phyloP scores from a whole-genome alignment of 1,140 invertebrate genomes.

The Neodiprion virginianus region DNA sequence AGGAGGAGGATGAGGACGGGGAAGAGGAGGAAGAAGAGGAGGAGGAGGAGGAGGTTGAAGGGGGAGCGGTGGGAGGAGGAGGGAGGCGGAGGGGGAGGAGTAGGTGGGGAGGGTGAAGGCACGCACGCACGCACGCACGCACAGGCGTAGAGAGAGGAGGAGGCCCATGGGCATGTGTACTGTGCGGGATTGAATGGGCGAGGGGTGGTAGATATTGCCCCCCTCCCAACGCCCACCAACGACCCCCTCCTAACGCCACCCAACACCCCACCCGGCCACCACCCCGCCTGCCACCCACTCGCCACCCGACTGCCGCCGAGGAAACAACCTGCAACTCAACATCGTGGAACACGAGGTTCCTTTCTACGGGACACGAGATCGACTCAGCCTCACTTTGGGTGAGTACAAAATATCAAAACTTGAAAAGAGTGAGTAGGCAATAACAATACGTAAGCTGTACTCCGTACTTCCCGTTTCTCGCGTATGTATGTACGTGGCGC shows the following conservation, averaged over 20 bases:
- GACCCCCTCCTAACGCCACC: conserved; percentile 35
- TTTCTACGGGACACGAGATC: background rate
- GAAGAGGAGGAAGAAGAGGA: conserved; percentile 21
- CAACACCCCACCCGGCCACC: conserved; percentile 51
- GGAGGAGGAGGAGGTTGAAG: conserved; percentile 28
- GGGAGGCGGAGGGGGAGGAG: conserved; percentile 13
- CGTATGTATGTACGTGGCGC: too few relatives aligned
- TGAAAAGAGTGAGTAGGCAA: too few relatives aligned
- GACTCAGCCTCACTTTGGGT: too few relatives aligned
- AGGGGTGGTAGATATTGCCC: conserved; percentile 55
- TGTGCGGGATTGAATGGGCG: conserved; percentile 45
- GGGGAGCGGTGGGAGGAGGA: conserved; percentile 15
- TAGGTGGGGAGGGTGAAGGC: conserved; percentile 29
- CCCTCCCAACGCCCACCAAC: conserved; percentile 54
- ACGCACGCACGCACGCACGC: conserved; percentile 31
- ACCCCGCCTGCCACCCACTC: conserved; percentile 62
- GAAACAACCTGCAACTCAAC: conserved; percentile 58
- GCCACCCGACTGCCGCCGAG: conserved; percentile 61
- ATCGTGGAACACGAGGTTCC: background rate
- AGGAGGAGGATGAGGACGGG: background rate
- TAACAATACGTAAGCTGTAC: too few relatives aligned
- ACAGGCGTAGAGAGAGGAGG: background rate
- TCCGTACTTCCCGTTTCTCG: too few relatives aligned
- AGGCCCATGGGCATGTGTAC: background rate
- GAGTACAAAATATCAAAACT: too few relatives aligned